These are phyloP conservation scores for Epinotia ramella DNA, from an alignment of 2,888 invertebrate species.

Conservation along the genomic window DNA sequence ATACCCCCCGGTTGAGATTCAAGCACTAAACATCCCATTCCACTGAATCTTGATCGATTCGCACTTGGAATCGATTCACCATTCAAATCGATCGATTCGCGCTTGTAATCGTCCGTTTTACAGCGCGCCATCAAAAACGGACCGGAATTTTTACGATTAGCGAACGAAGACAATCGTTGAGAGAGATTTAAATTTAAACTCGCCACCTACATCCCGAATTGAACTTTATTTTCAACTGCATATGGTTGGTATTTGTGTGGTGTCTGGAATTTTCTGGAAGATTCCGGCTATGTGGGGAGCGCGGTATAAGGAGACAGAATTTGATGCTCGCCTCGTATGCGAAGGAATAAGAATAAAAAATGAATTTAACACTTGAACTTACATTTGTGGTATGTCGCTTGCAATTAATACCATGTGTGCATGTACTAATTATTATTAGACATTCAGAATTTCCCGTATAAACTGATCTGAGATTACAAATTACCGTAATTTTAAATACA, in stretches of 20 bases:
- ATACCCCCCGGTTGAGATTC: conserved; percentile 2
- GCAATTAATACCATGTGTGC: conserved; percentile 26
- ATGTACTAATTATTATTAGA: conserved; percentile 19
- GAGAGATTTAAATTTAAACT: conserved; percentile 69
- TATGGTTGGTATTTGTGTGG: conserved; percentile 46
- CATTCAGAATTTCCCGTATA: background rate
- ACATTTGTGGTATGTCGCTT: conserved; percentile 10
- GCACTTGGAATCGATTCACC: conserved; percentile 12
- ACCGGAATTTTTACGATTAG: conserved; percentile 71
- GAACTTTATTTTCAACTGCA: conserved; percentile 44
- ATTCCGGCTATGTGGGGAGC: conserved; percentile 26
- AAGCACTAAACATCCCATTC: conserved; percentile 20
- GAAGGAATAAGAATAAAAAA: conserved; percentile 12
- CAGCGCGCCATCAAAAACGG: conserved; percentile 52
- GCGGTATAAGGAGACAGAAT: conserved; percentile 30
- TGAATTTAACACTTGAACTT: conserved; percentile 14
- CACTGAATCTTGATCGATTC: conserved; percentile 17
- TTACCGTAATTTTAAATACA: too few relatives aligned
- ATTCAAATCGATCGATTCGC: conserved; percentile 32
- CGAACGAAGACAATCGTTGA: conserved; percentile 61
- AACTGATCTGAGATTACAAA: too few relatives aligned
- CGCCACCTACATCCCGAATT: conserved; percentile 37
- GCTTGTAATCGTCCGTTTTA: conserved; percentile 24
- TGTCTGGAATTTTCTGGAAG: conserved; percentile 13
- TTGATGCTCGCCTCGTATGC: conserved; percentile 9